These are phyloP conservation scores for Atopsyche davidsoni DNA, from an alignment of 1,140 invertebrate species.

Conservation along the genomic window DNA sequence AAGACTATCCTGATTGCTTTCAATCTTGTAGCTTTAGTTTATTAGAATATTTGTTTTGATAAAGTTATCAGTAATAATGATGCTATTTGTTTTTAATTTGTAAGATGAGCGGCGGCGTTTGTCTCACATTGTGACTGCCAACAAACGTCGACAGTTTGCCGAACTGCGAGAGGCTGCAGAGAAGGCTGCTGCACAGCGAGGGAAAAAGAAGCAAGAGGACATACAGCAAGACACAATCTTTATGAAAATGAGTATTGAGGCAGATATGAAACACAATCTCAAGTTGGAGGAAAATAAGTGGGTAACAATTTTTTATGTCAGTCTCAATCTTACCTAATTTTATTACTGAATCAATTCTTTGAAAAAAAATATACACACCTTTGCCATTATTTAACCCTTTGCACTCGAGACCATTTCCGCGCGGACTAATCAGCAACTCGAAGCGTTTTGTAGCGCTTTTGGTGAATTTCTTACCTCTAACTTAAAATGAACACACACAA, in stretches of 20 bases:
- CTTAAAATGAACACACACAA: too few relatives aligned
- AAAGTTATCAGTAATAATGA: not conserved
- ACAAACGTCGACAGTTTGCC: conserved; percentile 36
- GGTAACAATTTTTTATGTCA: conserved; percentile 1
- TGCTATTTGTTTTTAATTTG: conserved; percentile 1
- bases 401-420: too few relatives aligned
- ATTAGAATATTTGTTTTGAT: not conserved
- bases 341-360: conserved; percentile 8
- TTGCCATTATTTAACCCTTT: too few relatives aligned
- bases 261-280: conserved; percentile 24
- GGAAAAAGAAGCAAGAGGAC: conserved; percentile 38
- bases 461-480: too few relatives aligned
- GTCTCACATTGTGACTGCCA: conserved; percentile 41
- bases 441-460: too few relatives aligned
- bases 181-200: conserved; percentile 39
- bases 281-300: conserved; percentile 34
- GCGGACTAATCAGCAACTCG: too few relatives aligned
- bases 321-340: conserved; percentile 10
- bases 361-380: too few relatives aligned
- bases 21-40: too few relatives aligned
- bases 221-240: conserved; percentile 28
- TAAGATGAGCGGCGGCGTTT: conserved; percentile 46
- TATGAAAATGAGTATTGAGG: conserved; percentile 32
- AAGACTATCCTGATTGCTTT: too few relatives aligned
- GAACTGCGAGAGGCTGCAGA: conserved; percentile 46